phyloP scores from a whole-genome alignment of 2,113 vertebrate species.

The Centrocercus urophasianus region DNA sequence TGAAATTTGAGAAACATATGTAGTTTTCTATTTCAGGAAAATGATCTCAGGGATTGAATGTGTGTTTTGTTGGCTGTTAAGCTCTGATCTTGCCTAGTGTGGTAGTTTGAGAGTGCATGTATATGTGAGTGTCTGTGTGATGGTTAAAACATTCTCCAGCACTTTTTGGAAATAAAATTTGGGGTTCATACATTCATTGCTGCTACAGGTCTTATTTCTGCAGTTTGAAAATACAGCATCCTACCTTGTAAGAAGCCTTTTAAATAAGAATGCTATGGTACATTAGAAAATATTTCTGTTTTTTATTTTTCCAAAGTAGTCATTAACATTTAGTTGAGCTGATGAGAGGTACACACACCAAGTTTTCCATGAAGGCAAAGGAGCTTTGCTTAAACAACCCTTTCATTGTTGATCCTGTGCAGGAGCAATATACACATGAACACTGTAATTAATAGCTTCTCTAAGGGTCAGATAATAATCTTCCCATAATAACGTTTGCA shows the following conservation, averaged over 20 bases:
- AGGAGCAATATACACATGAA: conserved; percentile 3
- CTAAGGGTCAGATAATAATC: not conserved
- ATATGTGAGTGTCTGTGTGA: conserved; percentile 53
- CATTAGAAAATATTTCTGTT: conserved; percentile 42
- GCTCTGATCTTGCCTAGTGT: conserved; percentile 82
- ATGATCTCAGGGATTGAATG: conserved; percentile 84
- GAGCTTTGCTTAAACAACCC: conserved; percentile 9
- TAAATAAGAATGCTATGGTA: conserved; percentile 17
- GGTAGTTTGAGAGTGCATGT: conserved; percentile 56
- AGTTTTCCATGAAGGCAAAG: conserved; percentile 25
- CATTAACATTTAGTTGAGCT: conserved; percentile 46
- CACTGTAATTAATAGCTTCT: conserved; percentile 31
- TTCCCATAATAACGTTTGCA: not conserved
- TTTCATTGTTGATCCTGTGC: conserved; percentile 53
- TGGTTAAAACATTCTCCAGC: conserved; percentile 66
- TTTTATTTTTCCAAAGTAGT: conserved; percentile 35
- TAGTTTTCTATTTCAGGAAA: conserved; percentile 88
- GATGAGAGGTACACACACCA: not conserved
- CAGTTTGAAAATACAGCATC: not conserved
- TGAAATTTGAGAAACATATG: conserved; percentile 87
- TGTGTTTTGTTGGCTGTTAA: conserved; percentile 79
- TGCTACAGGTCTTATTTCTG: not conserved
- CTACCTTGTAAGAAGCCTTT: conserved; percentile 24
- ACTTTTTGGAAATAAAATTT: conserved; percentile 16
- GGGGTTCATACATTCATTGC: conserved; percentile 45